phyloP scores from a whole-genome alignment of 2,113 vertebrate species.

The Hiodon tergisus region DNA sequence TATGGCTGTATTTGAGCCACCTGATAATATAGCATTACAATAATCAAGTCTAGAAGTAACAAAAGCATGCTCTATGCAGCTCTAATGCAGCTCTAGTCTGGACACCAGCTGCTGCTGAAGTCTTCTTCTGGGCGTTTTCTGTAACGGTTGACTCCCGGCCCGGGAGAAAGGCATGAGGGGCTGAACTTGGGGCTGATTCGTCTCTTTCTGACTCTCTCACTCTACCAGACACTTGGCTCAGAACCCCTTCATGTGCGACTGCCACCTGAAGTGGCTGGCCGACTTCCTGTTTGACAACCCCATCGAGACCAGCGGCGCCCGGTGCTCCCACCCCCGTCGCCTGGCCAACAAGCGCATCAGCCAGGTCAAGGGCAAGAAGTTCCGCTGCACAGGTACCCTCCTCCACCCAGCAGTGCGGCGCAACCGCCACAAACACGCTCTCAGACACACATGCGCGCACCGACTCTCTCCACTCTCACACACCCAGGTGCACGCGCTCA shows the following conservation, averaged over 20 bases:
- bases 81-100: no score
- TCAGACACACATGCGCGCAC: conserved; percentile 4
- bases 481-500: background rate
- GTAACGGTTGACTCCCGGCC: background rate
- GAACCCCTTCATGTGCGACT: conserved; percentile 98
- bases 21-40: no score
- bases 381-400: conserved; percentile 93
- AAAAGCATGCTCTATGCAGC: no score
- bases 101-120: no score
- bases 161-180: background rate
- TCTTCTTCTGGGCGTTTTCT: background rate
- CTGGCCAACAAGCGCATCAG: conserved; percentile 98
- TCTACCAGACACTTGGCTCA: conserved; percentile 90
- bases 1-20: no score
- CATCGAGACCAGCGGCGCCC: conserved; percentile 95
- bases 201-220: conserved; percentile 27
- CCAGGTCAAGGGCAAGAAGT: conserved; percentile 99
- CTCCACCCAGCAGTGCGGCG: background rate
- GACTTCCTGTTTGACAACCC: conserved; percentile 98
- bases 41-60: no score
- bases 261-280: conserved; percentile 98
- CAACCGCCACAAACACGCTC: conserved; percentile 9
- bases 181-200: background rate
- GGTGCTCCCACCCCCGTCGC: conserved; percentile 91
- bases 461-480: background rate